A percentile compares a stretch with the other conserved stretches of the same genome.
Evolutionary conservation across 1,140 invertebrate genomes (phyloP).

Genomic region (Diabrotica virgifera): DNA sequence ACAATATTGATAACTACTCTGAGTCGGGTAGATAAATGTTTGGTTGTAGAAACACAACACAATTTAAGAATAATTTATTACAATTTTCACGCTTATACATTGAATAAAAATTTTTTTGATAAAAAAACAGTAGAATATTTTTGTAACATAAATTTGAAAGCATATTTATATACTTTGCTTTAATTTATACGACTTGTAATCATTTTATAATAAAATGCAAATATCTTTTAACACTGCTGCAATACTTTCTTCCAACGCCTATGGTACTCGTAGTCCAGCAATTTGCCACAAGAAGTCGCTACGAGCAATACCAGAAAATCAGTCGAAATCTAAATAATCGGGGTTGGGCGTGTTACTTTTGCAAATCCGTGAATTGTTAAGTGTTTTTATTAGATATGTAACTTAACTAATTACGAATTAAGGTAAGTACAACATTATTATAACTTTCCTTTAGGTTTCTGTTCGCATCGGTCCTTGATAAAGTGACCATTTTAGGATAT

Average conservation of each 20-base stretch:
- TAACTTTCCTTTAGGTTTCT: background rate
- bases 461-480: constrained; percentile 19
- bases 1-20: no score
- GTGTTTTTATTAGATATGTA: constrained; percentile 33
- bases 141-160: no score
- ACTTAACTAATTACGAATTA: constrained; percentile 22
- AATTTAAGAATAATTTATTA: no score
- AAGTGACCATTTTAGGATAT: constrained; percentile 21
- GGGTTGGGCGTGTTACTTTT: constrained; percentile 29
- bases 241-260: background rate
- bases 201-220: no score
- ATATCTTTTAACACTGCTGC: no score
- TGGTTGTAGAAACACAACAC: no score
- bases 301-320: constrained; percentile 17
- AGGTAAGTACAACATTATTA: constrained; percentile 23
- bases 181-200: no score
- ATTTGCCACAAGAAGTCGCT: constrained; percentile 14
- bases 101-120: no score
- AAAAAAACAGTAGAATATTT: no score
- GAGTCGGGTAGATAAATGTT: no score
- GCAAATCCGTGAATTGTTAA: constrained; percentile 26
- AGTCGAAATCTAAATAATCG: constrained; percentile 26
- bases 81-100: no score
- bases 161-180: no score
- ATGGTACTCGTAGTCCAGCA: background rate